A percentile compares a stretch with the other conserved stretches of the same genome.
Conservation (phyloP, 2,113 vertebrate species). For the Mixornis gularis region DNA sequence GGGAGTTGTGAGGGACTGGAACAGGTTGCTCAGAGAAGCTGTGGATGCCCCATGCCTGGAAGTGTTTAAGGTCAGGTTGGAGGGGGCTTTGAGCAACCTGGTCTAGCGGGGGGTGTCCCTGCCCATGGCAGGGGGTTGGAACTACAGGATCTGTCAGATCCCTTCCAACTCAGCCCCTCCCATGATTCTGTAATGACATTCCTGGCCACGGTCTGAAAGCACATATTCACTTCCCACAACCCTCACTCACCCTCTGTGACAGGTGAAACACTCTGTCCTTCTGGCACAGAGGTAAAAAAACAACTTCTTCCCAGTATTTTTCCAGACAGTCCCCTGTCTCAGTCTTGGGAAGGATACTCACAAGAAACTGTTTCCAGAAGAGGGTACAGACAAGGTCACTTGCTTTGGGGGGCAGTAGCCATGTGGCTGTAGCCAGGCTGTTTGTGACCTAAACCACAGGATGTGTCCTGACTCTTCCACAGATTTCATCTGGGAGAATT, state of each 20-base stretch:
- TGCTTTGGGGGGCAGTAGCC: not conserved
- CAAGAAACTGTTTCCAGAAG: not conserved
- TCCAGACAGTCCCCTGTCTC: not conserved
- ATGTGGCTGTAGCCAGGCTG: not conserved
- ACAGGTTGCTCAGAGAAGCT: not conserved
- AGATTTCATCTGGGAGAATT: not conserved
- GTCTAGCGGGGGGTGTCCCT: not conserved
- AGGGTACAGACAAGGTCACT: not conserved
- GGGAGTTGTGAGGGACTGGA: not conserved
- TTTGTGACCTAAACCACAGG: not conserved
- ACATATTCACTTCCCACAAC: fast-evolving
- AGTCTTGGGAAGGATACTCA: not conserved
- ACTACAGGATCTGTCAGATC: not conserved
- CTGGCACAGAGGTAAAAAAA: not conserved
- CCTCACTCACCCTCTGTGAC: not conserved
- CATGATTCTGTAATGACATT: not conserved
- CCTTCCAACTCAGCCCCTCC: not conserved
- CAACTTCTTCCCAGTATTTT: not conserved
- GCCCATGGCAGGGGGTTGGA: not conserved
- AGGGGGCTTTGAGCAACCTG: not conserved
- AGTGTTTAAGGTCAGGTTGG: not conserved
- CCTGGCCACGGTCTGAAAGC: not conserved
- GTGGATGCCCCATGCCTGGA: not conserved
- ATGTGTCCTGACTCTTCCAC: not conserved
- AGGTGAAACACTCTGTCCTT: not conserved